A percentile compares a stretch with the other conserved stretches of the same genome.
Conservation (phyloP, 2,888 invertebrate genomes). For the Philereme transversata region DNA sequence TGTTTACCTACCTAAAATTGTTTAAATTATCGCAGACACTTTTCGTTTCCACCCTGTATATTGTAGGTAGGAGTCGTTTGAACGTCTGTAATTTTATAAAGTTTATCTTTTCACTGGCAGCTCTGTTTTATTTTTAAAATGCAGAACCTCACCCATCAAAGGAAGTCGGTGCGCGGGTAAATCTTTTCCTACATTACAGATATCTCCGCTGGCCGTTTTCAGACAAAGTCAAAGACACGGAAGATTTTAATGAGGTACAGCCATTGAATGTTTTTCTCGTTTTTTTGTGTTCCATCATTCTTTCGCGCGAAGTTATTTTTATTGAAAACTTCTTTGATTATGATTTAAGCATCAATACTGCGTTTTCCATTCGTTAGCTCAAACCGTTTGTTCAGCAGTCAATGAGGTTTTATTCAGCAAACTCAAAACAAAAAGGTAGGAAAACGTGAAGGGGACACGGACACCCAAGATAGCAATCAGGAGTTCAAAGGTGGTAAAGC, state of each 20-base stretch:
- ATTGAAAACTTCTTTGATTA: slow-evolving; percentile 34
- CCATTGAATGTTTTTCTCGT: slow-evolving; percentile 48
- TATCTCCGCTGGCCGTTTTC: slow-evolving; percentile 67
- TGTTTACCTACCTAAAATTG: no score
- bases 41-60: not conserved
- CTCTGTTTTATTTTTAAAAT: slow-evolving; percentile 33
- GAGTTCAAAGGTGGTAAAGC: slow-evolving; percentile 69
- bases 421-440: slow-evolving; percentile 24
- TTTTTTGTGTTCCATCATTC: slow-evolving; percentile 68
- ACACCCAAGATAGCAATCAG: slow-evolving; percentile 64
- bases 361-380: slow-evolving; percentile 25
- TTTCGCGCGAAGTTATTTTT: slow-evolving; percentile 38
- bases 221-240: slow-evolving; percentile 79
- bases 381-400: slow-evolving; percentile 15
- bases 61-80: slow-evolving; percentile 4
- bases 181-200: slow-evolving; percentile 57
- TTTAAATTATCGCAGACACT: no score
- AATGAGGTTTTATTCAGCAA: slow-evolving; percentile 22
- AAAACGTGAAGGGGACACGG: slow-evolving; percentile 36
- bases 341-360: slow-evolving; percentile 23
- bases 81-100: slow-evolving; percentile 26
- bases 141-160: slow-evolving; percentile 40
- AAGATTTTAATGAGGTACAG: slow-evolving; percentile 83
- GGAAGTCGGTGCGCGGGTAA: slow-evolving; percentile 41
- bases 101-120: slow-evolving; percentile 28